A percentile compares a stretch with the other conserved stretches of the same genome.
Conservation (phyloP, 2,888 invertebrate genomes). For the Drosophila maculinotata region DNA sequence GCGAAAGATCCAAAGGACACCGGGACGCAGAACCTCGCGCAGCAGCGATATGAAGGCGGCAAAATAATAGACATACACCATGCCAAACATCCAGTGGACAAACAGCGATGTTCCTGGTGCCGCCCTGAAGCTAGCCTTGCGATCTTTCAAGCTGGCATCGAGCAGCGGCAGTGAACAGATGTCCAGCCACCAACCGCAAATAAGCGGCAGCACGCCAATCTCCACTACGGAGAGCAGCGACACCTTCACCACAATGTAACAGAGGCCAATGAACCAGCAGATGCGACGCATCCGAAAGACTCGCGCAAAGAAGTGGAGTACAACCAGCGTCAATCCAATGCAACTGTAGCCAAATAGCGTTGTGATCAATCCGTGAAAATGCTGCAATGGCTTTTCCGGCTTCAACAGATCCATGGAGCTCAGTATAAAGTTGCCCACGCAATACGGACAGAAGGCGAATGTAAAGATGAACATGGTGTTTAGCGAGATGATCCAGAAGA, state of each 20-base stretch:
- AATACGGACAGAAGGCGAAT: conserved; percentile 98
- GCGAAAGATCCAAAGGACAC: conserved; percentile 98
- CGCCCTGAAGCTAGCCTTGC: conserved; percentile 93
- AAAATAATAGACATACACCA: conserved; percentile 99
- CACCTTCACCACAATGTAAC: conserved; percentile 93
- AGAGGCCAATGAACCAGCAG: conserved; percentile 94
- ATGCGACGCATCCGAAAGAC: conserved; percentile 92
- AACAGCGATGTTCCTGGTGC: conserved; percentile 99
- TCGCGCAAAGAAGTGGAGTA: conserved; percentile 93
- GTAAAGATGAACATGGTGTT: conserved; percentile 98
- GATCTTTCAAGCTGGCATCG: conserved; percentile 92
- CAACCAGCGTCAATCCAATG: conserved; percentile 92
- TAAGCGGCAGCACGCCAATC: conserved; percentile 97
- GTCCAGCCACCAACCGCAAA: conserved; percentile 99
- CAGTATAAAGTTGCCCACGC: conserved; percentile 95
- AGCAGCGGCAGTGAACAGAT: conserved; percentile 97
- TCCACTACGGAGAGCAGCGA: conserved; percentile 98
- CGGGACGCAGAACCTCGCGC: conserved; percentile 97
- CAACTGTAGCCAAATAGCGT: conserved; percentile 97
- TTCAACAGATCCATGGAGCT: conserved; percentile 87
- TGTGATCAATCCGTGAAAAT: conserved; percentile 96
- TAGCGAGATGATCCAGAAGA: conserved; percentile 99
- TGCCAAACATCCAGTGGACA: conserved; percentile 99
- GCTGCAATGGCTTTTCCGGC: conserved; percentile 87
- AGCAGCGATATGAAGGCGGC: conserved; percentile 97